Evolutionary conservation across 2,113 vertebrate genomes (phyloP).

Genomic region (Microtus montanus): DNA sequence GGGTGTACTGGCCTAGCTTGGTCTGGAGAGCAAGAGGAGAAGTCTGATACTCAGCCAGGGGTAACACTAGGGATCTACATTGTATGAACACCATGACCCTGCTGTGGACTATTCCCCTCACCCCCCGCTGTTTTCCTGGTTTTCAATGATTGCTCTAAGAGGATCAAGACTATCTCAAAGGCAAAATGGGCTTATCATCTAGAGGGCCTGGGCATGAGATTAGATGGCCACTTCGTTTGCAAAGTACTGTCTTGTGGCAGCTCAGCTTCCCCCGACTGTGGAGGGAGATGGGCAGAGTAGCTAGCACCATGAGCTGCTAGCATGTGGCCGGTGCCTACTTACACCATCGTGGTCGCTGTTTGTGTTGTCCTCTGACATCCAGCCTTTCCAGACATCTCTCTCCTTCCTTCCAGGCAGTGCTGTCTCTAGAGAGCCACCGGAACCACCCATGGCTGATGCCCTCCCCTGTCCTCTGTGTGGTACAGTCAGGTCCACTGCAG

Average conservation of each 20-base stretch:
- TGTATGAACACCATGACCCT: not conserved
- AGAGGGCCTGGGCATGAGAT: not conserved
- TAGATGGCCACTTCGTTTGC: not conserved
- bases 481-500: not conserved
- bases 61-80: fast-evolving
- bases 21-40: not conserved
- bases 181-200: not conserved
- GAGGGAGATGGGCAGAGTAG: not conserved
- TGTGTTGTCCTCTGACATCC: fast-evolving
- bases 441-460: not conserved
- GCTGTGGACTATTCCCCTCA: not conserved
- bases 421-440: fast-evolving
- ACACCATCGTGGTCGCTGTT: fast-evolving
- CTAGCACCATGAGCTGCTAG: not conserved
- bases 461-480: slow-evolving; percentile 80
- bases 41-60: not conserved
- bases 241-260: not conserved
- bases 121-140: no score
- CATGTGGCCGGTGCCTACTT: not conserved
- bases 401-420: slow-evolving; percentile 20
- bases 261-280: not conserved
- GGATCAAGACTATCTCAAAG: not conserved
- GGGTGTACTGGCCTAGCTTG: not conserved
- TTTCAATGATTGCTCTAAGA: not conserved
- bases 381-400: not conserved